Base-by-base conservation (phyloP, 2,888 invertebrate species). In the Hymenopus coronatus region DNA sequence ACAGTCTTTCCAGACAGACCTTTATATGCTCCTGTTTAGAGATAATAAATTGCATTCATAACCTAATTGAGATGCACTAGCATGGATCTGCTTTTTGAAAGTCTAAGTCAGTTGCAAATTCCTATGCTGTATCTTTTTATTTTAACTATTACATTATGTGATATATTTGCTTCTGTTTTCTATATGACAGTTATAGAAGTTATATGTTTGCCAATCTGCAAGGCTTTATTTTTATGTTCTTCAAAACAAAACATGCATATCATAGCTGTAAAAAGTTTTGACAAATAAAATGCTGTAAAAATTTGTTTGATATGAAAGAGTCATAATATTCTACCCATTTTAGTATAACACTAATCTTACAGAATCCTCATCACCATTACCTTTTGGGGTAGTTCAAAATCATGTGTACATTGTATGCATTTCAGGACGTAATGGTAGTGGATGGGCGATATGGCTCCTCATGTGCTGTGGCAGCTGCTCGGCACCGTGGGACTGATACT, bases 261-360 rank as follows among this genome's bases (percentile, higher is more conserved):
- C 97, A 97, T 97, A 97, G 97, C 96, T 97, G 97, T 97, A 97
- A 97, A 96, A 96, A 96, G 96, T 96, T 95, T 96, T 96, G 96
- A 96, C 96, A 96, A 96, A 96, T 96, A 96, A 96, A 96, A 96
- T 90, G 90, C 90, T 91, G 91, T 90, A 91, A 90, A 90, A 90
- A 89, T 33, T 88, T 90, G 83, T 84, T 84, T 88, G 82, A 84
- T 88, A 81, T 83, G 40, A 84, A 88, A 40, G 28, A 83, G 81
- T 81, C 46, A 70, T 87, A 40, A n/a, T 40, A 82, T 82, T 87
- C 33, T 87, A 87, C 87, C 82, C 87, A 87, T n/a, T 33, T 87
- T 82, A 87, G 82, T 33, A 28, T 15, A 84, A 46, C 40, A 40
- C 28, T 54, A 20, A 88, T 82, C 27, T 27, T 33, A 70, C 54